Evolutionary conservation across 2,113 vertebrate species (phyloP).

Genomic region (Cyprinodon tularosa): DNA sequence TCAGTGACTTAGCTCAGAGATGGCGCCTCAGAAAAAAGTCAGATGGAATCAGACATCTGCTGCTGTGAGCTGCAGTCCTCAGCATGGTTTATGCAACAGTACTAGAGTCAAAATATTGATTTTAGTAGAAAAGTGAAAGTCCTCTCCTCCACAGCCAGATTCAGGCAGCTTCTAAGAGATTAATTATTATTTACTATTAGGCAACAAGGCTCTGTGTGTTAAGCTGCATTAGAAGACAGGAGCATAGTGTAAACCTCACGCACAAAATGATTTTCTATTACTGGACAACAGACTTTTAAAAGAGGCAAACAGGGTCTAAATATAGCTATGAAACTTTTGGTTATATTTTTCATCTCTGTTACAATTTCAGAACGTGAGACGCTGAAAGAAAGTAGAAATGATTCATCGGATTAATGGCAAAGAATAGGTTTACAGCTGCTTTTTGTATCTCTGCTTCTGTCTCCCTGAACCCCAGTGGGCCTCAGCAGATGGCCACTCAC

Average conservation of each 20-base stretch:
- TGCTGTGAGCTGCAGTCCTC: constrained; percentile 8
- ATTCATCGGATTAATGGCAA: too few relatives aligned
- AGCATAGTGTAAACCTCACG: neutral
- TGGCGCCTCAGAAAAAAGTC: neutral
- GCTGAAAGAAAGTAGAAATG: too few relatives aligned
- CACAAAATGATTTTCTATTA: neutral
- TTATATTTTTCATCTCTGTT: too few relatives aligned
- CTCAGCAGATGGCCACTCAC: too few relatives aligned
- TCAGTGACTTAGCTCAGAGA: neutral
- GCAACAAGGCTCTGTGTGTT: neutral
- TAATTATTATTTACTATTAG: neutral
- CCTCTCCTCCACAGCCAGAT: constrained; percentile 9
- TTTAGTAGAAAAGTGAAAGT: constrained; percentile 5
- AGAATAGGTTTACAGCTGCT: too few relatives aligned
- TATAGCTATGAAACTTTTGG: too few relatives aligned
- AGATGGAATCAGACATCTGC: neutral
- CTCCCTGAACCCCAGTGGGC: too few relatives aligned
- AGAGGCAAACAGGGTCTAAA: neutral
- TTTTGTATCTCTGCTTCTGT: too few relatives aligned
- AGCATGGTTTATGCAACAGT: constrained; percentile 14
- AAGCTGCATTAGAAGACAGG: neutral
- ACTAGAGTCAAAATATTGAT: constrained; percentile 2
- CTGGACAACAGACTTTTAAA: neutral
- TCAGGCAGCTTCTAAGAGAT: neutral
- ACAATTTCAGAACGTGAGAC: too few relatives aligned